Evolutionary conservation across 2,797 vertebrate genomes (phyloP).

Genomic region (Sebastes vulpes): DNA sequence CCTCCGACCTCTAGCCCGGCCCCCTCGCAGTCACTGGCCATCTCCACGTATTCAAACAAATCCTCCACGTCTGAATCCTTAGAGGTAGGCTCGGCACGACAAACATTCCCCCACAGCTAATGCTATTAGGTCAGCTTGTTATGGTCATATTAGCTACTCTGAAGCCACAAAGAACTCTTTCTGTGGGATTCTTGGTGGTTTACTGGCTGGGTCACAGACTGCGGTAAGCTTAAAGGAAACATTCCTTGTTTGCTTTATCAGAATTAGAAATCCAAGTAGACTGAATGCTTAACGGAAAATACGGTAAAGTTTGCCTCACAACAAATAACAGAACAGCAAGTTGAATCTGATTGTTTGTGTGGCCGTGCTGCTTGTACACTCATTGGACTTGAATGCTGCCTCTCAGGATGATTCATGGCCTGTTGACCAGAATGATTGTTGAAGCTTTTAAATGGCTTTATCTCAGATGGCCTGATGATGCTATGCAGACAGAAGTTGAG

Average conservation of each 20-base stretch:
- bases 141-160: not conserved
- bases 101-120: constrained; percentile 23
- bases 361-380: not conserved
- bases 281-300: constrained; percentile 17
- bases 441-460: not conserved
- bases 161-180: constrained; percentile 43
- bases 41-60: constrained; percentile 89
- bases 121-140: constrained; percentile 30
- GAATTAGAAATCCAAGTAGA: constrained; percentile 21
- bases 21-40: constrained; percentile 86
- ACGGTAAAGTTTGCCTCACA: not conserved
- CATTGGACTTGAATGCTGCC: constrained; percentile 7
- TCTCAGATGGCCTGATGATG: constrained; percentile 4
- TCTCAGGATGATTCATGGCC: constrained; percentile 47
- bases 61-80: constrained; percentile 83
- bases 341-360: constrained; percentile 17
- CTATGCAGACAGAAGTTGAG: not conserved
- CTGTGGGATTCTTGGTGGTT: constrained; percentile 22
- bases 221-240: constrained; percentile 24
- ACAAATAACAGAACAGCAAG: not conserved
- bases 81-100: constrained; percentile 84
- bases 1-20: constrained; percentile 84
- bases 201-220: not conserved
- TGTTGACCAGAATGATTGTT: constrained; percentile 17
- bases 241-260: constrained; percentile 28